A percentile compares a stretch with the other conserved stretches of the same genome.
These are phyloP conservation scores for Netelia inedita DNA, from an alignment of 2,888 invertebrate species.

Conservation along the genomic window DNA sequence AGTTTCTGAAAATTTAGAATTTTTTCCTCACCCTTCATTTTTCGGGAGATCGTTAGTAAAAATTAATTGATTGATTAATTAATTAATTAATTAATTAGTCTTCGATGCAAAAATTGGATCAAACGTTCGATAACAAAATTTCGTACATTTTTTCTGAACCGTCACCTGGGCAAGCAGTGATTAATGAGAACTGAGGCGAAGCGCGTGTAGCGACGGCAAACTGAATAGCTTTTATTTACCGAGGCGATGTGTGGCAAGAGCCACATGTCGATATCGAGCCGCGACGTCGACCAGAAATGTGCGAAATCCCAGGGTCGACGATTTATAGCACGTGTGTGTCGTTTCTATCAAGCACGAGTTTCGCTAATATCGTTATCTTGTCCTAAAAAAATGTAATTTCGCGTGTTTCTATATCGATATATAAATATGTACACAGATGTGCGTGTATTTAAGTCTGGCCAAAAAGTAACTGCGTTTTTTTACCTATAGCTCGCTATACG, in stretches of 20 bases:
- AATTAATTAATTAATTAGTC: neutral
- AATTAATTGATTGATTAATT: too few species aligned
- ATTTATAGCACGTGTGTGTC: slow-evolving; percentile 39
- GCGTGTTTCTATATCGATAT: slow-evolving; percentile 18
- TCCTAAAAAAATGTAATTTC: neutral
- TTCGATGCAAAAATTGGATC: neutral
- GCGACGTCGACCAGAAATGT: slow-evolving; percentile 18
- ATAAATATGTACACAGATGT: neutral
- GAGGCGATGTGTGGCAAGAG: neutral
- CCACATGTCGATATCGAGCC: slow-evolving; percentile 38
- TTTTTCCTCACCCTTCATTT: too few species aligned
- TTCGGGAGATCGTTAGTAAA: too few species aligned
- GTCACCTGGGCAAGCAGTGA: slow-evolving; percentile 37
- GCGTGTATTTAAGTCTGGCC: neutral
- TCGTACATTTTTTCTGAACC: neutral
- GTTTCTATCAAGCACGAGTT: neutral
- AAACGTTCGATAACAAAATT: neutral
- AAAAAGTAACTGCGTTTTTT: too few species aligned
- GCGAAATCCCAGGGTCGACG: slow-evolving; percentile 26
- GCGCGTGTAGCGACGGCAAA: slow-evolving; percentile 3
- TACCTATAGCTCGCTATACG: too few species aligned
- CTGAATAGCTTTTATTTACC: neutral
- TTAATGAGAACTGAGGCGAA: slow-evolving; percentile 30
- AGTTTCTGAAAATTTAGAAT: too few species aligned
- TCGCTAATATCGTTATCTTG: slow-evolving; percentile 9